Percentiles rank a stretch among this genome's conserved stretches.
Evolutionary conservation across 2,888 invertebrate genomes (phyloP).

Genomic region (Listrodromus nycthemerus): DNA sequence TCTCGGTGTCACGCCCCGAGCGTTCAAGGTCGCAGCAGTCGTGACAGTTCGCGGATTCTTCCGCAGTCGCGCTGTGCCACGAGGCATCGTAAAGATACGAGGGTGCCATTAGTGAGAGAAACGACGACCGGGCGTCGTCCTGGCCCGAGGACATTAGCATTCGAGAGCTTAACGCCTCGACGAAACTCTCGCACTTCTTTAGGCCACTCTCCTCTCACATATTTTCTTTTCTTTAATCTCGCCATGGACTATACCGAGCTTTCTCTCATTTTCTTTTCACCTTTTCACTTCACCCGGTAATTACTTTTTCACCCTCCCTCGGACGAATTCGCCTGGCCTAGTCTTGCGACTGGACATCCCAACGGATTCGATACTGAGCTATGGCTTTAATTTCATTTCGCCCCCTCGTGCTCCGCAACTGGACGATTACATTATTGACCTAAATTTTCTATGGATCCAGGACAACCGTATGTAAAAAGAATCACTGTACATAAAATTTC

Average conservation of each 20-base stretch:
- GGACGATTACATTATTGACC: not conserved
- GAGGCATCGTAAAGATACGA: constrained; percentile 58
- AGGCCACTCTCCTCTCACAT: not conserved
- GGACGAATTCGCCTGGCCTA: constrained; percentile 36
- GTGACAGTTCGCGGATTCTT: constrained; percentile 63
- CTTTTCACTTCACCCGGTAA: constrained; percentile 23
- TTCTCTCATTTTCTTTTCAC: constrained; percentile 41
- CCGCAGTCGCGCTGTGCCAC: constrained; percentile 37
- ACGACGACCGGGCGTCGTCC: constrained; percentile 62
- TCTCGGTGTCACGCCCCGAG: constrained; percentile 62
- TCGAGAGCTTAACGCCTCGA: constrained; percentile 47
- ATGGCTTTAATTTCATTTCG: constrained; percentile 20
- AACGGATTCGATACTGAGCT: too few relatives aligned
- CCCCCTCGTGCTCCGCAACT: not conserved
- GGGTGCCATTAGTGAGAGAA: constrained; percentile 65
- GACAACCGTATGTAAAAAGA: not conserved
- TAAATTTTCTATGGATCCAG: too few relatives aligned
- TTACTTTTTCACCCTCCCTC: constrained; percentile 56
- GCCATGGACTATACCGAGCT: not conserved
- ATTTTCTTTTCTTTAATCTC: constrained; percentile 6
- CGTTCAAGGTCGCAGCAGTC: constrained; percentile 61
- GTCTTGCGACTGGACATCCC: not conserved
- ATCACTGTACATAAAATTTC: not conserved
- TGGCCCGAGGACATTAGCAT: constrained; percentile 62
- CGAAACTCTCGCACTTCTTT: constrained; percentile 27